Conservation (phyloP, 2,797 vertebrate genomes). For the Trachurus trachurus region DNA sequence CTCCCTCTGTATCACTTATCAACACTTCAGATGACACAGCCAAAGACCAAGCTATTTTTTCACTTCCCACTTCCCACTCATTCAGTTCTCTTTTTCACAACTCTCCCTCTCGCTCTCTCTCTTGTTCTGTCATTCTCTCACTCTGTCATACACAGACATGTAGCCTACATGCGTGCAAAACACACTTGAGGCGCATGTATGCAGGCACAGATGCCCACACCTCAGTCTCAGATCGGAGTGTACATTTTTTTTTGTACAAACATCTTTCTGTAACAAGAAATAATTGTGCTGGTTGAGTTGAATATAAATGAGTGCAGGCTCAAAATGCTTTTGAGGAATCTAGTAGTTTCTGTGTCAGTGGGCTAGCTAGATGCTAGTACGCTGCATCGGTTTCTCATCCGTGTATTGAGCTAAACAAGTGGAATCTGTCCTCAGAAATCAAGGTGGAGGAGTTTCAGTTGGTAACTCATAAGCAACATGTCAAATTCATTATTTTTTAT, state of each 20-base stretch:
- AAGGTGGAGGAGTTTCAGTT: too few species aligned
- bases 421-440: too few species aligned
- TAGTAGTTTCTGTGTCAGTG: neutral
- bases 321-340: neutral
- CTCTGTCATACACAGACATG: constrained; percentile 41
- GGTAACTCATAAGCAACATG: too few species aligned
- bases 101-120: constrained; percentile 45
- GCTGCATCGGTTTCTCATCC: too few species aligned
- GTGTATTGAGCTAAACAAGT: neutral
- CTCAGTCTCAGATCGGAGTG: neutral
- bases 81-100: constrained; percentile 62
- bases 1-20: constrained; percentile 70
- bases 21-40: constrained; percentile 68
- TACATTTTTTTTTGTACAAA: too few species aligned
- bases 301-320: neutral
- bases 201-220: constrained; percentile 26
- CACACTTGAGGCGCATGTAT: constrained; percentile 11
- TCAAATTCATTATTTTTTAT: neutral
- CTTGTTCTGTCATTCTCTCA: constrained; percentile 45
- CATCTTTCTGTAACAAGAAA: neutral
- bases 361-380: neutral
- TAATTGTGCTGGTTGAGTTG: neutral
- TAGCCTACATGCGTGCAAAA: constrained; percentile 17
- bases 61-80: constrained; percentile 61
- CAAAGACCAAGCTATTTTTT: constrained; percentile 69